Percentiles rank a stretch among this genome's conserved stretches.
These are phyloP conservation scores for Pseudochromis fuscus DNA, from an alignment of 2,797 vertebrate genomes.

Conservation along the genomic window DNA sequence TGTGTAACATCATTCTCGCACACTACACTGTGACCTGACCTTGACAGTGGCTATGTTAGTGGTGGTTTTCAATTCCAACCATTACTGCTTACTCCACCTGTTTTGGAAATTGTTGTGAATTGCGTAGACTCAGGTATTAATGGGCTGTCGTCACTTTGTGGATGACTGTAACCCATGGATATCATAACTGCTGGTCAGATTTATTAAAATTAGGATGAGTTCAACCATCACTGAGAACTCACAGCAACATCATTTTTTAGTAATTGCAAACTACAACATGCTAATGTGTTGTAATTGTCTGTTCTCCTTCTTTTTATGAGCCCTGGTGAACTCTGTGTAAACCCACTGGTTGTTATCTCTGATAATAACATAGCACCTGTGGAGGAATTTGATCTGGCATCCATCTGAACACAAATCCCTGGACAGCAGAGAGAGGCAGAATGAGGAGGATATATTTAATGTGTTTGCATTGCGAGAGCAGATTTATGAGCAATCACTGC, in stretches of 20 bases:
- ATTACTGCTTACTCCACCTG: slow-evolving; percentile 19
- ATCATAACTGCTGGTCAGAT: slow-evolving; percentile 24
- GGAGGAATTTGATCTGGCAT: slow-evolving; percentile 68
- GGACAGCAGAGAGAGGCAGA: slow-evolving; percentile 44
- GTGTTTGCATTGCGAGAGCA: slow-evolving; percentile 37
- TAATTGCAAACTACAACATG: slow-evolving; percentile 43
- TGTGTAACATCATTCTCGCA: slow-evolving; percentile 61
- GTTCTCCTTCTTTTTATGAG: slow-evolving; percentile 41
- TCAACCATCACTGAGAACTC: slow-evolving; percentile 22
- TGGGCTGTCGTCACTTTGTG: too few species aligned
- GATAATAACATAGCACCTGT: slow-evolving; percentile 63
- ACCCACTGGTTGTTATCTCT: slow-evolving; percentile 56
- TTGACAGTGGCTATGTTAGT: slow-evolving; percentile 62
- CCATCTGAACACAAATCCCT: slow-evolving; percentile 55
- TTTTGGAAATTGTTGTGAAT: slow-evolving; percentile 24
- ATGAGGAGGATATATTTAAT: slow-evolving; percentile 45
- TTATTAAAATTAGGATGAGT: slow-evolving; percentile 26
- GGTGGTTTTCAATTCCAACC: slow-evolving; percentile 59
- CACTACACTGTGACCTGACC: slow-evolving; percentile 62
- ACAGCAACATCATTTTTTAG: slow-evolving; percentile 7
- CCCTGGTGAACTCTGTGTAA: slow-evolving; percentile 52
- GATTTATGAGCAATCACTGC: slow-evolving; percentile 63
- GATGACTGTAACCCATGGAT: too few species aligned
- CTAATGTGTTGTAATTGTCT: slow-evolving; percentile 33
- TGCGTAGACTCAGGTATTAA: background rate